Evolutionary conservation across 2,888 invertebrate genomes (phyloP), one percentile per base, ranked within the genome.

Genomic region (Acleris cristana): DNA sequence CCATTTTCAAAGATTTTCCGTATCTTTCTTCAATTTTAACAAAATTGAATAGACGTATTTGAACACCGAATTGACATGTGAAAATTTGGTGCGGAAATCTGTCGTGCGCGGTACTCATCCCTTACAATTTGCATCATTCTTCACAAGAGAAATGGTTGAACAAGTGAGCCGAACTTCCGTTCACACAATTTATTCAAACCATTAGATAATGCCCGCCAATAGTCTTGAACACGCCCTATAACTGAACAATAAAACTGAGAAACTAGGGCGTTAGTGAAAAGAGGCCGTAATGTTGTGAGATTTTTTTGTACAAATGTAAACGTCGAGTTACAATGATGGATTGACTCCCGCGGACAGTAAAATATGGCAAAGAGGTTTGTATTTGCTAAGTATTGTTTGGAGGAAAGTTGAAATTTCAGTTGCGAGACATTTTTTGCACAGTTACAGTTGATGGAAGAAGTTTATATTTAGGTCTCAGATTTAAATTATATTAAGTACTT

Each of bases 271-370:
- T 48, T 62, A 34, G 56, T 48, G 30, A 57, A 63, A 40, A 40
- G 48, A 53, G 48, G 57, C 34, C 57, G 53, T 56, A 57, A 63
- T 63, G 57, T 67, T 63, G 63, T 67, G 48, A 53, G 53, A 67
- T 58, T 67, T 63, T 63, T 63, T 54, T 58, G 49, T 58, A 58
- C 62, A 62, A 67, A 67, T 58, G 67, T 63, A 63, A 63, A 67
- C 56, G 67, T 67, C 63, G 63, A 58, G 67, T 58, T 63, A 53
- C 52, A 57, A 54, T 67, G 63, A 67, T 67, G 62, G 63, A 67
- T 67, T 53, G 63, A 58, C 53, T 58, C 58, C 40, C 26, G 30
- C 63, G 30, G 51, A 44, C 62, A 44, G 53, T 54, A 62, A 55
- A 62, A 57, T 56, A 52, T 45, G 34, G 44, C 57, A 58, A 63